Base-by-base conservation (phyloP, 2,113 vertebrate species). In the Hiodon alosoides region DNA sequence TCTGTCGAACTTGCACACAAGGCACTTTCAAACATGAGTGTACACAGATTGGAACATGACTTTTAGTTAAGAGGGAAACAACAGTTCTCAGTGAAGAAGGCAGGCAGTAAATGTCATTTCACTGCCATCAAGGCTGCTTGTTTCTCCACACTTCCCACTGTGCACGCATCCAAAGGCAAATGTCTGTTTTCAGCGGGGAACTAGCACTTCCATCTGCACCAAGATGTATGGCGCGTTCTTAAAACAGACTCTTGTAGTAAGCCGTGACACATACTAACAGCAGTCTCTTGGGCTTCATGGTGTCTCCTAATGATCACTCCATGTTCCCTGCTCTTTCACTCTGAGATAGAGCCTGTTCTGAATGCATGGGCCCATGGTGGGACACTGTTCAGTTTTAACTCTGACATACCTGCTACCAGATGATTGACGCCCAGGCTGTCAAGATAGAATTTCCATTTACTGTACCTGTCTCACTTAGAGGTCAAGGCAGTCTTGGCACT, bases 21-120 rank as follows among this genome's bases (percentile, higher is more conserved):
- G n/a, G 48, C 67, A 50, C 57, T 69, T 72, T 65, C 54, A 73
- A 62, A 55, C 58, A 62, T 51, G 65, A 78, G 64, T 60, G 65
- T 47, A 53, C 48, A 58, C 66, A 52, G 71, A 13, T 73, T 59
- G 55, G 46, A 67, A 51, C 55, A 59, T 68, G 46, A 11, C 14
- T 61, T 52, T 66, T 16, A 60, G 68, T 73, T 13, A 59, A 47
- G 31, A 67, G 65, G 54, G 65, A 50, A 67, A 64, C 70, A 68
- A 46, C 16, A 17, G 65, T 17, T 73, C n/a, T 61, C 9, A 10
- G 57, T 73, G 65, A 77, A 77, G 8, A 50, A 31, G 61, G 46
- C 16, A 17, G 65, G 57, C 64, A 14, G 54, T n/a, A 60, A 78
- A 53, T 73, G 57, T 52, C 61, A 51, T 14, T 31, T 46, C 52